Evolutionary conservation across 1,140 invertebrate genomes (phyloP), one percentile per base, ranked within the genome.

Genomic region (Neuroterus valhalla): DNA sequence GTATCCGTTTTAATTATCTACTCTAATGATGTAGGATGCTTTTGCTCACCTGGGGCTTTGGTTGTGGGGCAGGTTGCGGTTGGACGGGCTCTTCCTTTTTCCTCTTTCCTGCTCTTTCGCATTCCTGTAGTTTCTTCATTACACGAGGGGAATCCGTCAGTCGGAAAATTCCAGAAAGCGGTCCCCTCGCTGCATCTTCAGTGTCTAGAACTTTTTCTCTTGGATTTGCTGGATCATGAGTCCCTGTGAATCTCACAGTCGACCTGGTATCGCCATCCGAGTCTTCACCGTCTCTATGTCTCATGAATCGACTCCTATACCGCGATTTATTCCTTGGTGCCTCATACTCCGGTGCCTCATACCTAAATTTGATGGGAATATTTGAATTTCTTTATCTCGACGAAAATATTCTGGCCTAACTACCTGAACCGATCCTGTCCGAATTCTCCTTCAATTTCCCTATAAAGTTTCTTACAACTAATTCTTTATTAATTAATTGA

Each of bases 81-180:
- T 92, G 89, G 48, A 89, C 87, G 6, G 91, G 90, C 81, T 95
- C 94, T 78, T 94, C 93, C 83, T 96, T 94, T 73, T 92, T 91
- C 81, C 95, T 94, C 82, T 95, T 95, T 21, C 93, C 93, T 45
- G 92, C 92, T 73, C 92, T 93, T 78, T 96, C 94, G 68, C 92
- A 93, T 77, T 97, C 96, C 80, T 96, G 94, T 68, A 98, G 91
- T 66, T 96, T 94, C 87, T 96, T 96, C 92, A 98, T 96, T 0
- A 97, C 95, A 52, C 96, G 91, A 0, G 96, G 95, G 43, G 96
- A 97, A 85, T 98, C 97, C n/a, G 93, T 93, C 3, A 98, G 89
- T n/a, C 96, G 91, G 67, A 96, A 95, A 83, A 98, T 96, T 50
- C 96, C 97, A 87, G 96, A 97, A 0, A 98, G 91, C 1, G 96